Percentiles rank a stretch among this genome's conserved stretches.
phyloP scores from a whole-genome alignment of 2,888 invertebrate species.

The Tortricodes alternella region DNA sequence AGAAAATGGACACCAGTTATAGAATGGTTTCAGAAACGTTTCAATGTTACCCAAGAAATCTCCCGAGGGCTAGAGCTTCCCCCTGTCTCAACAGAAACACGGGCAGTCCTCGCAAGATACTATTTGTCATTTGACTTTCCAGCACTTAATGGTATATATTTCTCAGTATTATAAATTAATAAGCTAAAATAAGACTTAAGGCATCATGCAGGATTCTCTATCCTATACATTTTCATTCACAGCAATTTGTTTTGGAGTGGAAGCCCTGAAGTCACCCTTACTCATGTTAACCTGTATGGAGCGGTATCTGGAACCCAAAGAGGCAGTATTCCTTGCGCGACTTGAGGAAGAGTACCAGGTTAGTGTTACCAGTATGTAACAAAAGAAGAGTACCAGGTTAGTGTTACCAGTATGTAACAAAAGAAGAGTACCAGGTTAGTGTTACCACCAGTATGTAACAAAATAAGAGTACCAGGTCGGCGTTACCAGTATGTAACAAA shows the following conservation, averaged over 20 bases:
- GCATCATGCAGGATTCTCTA: too few relatives aligned
- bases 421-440: too few relatives aligned
- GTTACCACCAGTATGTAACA: too few relatives aligned
- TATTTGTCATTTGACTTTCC: conserved; percentile 91
- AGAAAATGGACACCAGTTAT: conserved; percentile 95
- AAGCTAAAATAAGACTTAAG: too few relatives aligned
- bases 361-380: conserved; percentile 30
- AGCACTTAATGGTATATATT: conserved; percentile 88
- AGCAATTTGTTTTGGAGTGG: conserved; percentile 94
- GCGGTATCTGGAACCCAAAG: conserved; percentile 87
- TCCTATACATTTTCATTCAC: conserved; percentile 39
- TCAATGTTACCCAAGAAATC: conserved; percentile 87
- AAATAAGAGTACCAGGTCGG: too few relatives aligned
- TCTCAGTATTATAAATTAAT: background rate
- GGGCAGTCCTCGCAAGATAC: conserved; percentile 87
- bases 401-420: too few relatives aligned
- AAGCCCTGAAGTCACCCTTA: conserved; percentile 95
- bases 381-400: too few relatives aligned
- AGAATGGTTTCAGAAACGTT: conserved; percentile 93
- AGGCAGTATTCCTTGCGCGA: conserved; percentile 91
- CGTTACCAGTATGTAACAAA: too few relatives aligned
- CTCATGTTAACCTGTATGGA: conserved; percentile 93
- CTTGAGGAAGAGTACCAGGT: conserved; percentile 97
- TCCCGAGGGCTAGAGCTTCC: conserved; percentile 88
- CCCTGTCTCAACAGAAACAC: conserved; percentile 84